Conservation (phyloP, 1,140 invertebrate species). For the Prorops nasuta region DNA sequence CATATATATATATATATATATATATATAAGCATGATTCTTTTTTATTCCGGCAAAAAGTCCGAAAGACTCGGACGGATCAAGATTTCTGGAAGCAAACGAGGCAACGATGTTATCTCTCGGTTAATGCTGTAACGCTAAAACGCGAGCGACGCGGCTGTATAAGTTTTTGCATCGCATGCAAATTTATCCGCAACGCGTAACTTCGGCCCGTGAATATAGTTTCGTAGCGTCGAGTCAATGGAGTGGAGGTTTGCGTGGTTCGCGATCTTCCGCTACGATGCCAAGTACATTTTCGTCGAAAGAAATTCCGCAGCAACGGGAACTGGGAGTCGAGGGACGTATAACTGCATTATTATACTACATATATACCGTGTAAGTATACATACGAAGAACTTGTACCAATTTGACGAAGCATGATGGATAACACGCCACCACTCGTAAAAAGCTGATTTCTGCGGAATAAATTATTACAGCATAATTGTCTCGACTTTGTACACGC, state of each 20-base stretch:
- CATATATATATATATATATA: not conserved
- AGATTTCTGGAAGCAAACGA: no score
- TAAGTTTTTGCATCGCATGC: no score
- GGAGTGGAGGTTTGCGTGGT: conserved; percentile 10
- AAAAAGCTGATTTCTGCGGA: conserved; percentile 39
- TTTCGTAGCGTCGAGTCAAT: not conserved
- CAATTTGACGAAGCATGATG: conserved; percentile 47
- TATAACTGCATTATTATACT: no score
- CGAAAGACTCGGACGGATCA: no score
- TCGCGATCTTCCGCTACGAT: conserved; percentile 22
- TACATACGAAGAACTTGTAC: conserved; percentile 30
- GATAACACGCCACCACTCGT: conserved; percentile 32
- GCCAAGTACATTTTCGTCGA: conserved; percentile 8
- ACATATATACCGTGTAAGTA: no score
- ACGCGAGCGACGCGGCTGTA: no score
- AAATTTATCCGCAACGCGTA: conserved; percentile 20
- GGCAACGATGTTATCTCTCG: no score
- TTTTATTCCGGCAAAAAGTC: no score
- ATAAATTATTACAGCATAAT: conserved; percentile 48
- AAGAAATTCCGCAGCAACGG: no score
- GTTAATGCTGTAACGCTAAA: no score
- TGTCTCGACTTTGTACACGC: conserved; percentile 25
- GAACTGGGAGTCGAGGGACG: no score
- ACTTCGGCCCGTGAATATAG: conserved; percentile 10
- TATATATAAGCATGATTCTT: no score